These are phyloP conservation scores for Saturnia japonica DNA, from an alignment of 2,888 invertebrate genomes.

Conservation along the genomic window DNA sequence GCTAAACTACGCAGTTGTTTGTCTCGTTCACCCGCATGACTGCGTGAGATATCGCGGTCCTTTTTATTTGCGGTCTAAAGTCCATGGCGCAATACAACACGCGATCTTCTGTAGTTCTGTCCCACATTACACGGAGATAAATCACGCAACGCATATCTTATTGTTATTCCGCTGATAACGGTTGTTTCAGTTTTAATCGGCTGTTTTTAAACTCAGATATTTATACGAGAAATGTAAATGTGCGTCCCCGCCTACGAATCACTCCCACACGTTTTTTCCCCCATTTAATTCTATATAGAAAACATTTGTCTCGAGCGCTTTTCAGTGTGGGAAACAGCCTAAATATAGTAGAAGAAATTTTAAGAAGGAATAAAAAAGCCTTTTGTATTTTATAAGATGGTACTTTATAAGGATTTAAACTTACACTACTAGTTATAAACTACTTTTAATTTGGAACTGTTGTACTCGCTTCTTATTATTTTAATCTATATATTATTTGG, in stretches of 20 bases:
- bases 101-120: slow-evolving; percentile 2
- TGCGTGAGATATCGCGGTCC: not conserved
- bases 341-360: not conserved
- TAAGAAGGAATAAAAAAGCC: not conserved
- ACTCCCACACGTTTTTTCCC: not conserved
- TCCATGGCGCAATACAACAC: not conserved
- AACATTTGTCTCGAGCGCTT: not conserved
- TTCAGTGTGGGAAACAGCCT: not conserved
- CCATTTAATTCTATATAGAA: not conserved
- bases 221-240: not conserved
- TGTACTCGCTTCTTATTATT: too few species aligned
- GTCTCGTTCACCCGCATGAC: not conserved
- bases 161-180: slow-evolving; percentile 20
- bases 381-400: not conserved
- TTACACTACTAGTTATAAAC: too few species aligned
- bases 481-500: too few species aligned
- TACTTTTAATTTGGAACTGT: too few species aligned
- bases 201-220: not conserved
- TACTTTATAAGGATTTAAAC: not conserved
- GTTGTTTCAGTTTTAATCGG: not conserved
- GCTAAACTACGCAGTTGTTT: not conserved
- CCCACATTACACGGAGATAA: not conserved
- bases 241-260: not conserved
- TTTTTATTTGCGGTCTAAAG: not conserved
- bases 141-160: slow-evolving; percentile 18